A percentile compares a stretch with the other conserved stretches of the same genome.
phyloP scores from a whole-genome alignment of 2,113 vertebrate genomes.

The Nannospalax galili region DNA sequence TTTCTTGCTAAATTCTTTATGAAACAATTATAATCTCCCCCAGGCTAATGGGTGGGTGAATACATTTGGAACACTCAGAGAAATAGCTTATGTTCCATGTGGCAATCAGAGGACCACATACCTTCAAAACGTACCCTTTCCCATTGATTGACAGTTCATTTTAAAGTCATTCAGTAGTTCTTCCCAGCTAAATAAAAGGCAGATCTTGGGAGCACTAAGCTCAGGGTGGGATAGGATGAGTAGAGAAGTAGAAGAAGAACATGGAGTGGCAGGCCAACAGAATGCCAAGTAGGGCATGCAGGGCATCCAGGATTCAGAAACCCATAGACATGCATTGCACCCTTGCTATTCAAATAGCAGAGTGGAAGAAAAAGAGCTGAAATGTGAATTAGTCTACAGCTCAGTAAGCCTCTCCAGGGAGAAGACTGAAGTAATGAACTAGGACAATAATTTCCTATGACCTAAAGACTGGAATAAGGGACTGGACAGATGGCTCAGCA shows the following conservation, averaged over 20 bases:
- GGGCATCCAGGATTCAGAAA: not conserved
- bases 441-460: not conserved
- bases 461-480: not conserved
- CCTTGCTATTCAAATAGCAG: not conserved
- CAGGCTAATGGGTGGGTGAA: not conserved
- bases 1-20: slow-evolving; percentile 10
- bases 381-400: not conserved
- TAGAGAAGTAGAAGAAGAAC: not conserved
- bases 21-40: not conserved
- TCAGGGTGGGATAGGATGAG: not conserved
- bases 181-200: not conserved
- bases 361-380: not conserved
- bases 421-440: not conserved
- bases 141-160: not conserved
- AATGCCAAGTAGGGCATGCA: not conserved
- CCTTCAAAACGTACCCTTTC: not conserved
- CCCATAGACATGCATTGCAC: not conserved
- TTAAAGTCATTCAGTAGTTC: not conserved
- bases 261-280: not conserved
- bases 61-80: not conserved
- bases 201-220: not conserved
- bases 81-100: not conserved
- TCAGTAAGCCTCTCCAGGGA: not conserved
- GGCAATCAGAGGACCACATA: not conserved
- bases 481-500: no score